Evolutionary conservation across 1,140 invertebrate genomes (phyloP).

Genomic region (Apocrypta bakeri): DNA sequence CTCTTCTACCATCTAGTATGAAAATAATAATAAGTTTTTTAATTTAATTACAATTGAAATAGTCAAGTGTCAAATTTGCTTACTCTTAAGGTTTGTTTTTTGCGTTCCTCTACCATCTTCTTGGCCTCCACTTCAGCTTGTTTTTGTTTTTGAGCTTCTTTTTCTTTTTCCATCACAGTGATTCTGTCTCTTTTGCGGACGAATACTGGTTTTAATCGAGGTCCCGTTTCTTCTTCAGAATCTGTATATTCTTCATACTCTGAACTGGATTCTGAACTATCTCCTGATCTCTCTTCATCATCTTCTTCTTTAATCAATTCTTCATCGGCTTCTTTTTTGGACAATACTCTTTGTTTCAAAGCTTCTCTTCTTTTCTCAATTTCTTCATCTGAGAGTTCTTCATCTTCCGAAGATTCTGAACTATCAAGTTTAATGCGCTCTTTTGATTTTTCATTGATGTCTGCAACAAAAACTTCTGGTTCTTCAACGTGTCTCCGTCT

Average conservation of each 20-base stretch:
- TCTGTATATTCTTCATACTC: conserved; percentile 92
- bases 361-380: conserved; percentile 86
- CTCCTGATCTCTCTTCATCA: conserved; percentile 86
- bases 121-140: conserved; percentile 80
- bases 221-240: conserved; percentile 90
- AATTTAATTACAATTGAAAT: neutral
- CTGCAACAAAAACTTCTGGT: conserved; percentile 82
- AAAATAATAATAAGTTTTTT: conserved; percentile 26
- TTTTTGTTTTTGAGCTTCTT: conserved; percentile 89
- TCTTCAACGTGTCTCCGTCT: conserved; percentile 80
- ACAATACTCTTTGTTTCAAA: conserved; percentile 81
- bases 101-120: conserved; percentile 79
- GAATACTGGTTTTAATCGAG: conserved; percentile 97
- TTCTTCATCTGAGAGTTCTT: conserved; percentile 86
- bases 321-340: conserved; percentile 81
- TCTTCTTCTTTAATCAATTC: conserved; percentile 76
- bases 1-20: conserved; percentile 87
- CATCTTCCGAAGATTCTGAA: conserved; percentile 80
- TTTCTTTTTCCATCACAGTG: conserved; percentile 95
- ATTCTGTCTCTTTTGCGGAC: conserved; percentile 95
- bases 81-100: conserved; percentile 87
- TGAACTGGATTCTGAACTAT: conserved; percentile 85
- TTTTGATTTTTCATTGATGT: conserved; percentile 66
- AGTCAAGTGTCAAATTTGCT: conserved; percentile 35
- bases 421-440: conserved; percentile 69